Evolutionary conservation across 1,140 invertebrate species (phyloP), one percentile per base, ranked within the genome.

Genomic region (Ostrea edulis): DNA sequence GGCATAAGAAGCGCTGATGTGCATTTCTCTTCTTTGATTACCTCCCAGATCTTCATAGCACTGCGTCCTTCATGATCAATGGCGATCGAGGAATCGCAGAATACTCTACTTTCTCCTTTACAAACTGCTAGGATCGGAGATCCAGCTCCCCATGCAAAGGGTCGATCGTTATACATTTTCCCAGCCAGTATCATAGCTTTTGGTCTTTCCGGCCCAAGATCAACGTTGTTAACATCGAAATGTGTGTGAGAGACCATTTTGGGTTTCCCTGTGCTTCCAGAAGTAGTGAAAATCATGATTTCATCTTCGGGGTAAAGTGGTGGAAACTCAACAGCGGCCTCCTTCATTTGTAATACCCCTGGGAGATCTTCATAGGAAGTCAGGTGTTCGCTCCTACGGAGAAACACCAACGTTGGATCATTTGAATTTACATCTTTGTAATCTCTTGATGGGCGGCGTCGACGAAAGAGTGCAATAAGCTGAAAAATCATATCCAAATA

Each of bases 191-290:
- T 62, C 7, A 62, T 62, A n/a, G 17, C 55, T n/a, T 62, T 62
- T 17, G 55, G 55, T 62, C 55, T 62, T 17, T 62, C 55, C 7
- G 55, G 55, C 3, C 55, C 55, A 20, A 62, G 14, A 1, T 62
- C 55, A 62, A 62, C 55, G 55, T 62, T 62, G 55, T 62, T 62
- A 62, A 29, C 52, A 12, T 29, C 51, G 20, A 84, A 54, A 44
- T 88, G 87, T 12, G 82, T 55, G 22, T 84, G 65, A 12, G 44
- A 51, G 0, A 84, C 52, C 55, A 84, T 84, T 77, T 88, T 88
- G 22, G 82, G 82, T 35, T 22, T 83, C n/a, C 87, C 87, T 2
- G 87, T 54, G n/a, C 82, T 84, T 44, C 87, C 87, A 2, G 87
- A 88, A 8, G 87, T 84, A 4, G 83, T 71, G 44, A 85, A 88